A percentile compares a stretch with the other conserved stretches of the same genome.
phyloP scores from a whole-genome alignment of 2,888 invertebrate species.

The Drosophila paramelanica region DNA sequence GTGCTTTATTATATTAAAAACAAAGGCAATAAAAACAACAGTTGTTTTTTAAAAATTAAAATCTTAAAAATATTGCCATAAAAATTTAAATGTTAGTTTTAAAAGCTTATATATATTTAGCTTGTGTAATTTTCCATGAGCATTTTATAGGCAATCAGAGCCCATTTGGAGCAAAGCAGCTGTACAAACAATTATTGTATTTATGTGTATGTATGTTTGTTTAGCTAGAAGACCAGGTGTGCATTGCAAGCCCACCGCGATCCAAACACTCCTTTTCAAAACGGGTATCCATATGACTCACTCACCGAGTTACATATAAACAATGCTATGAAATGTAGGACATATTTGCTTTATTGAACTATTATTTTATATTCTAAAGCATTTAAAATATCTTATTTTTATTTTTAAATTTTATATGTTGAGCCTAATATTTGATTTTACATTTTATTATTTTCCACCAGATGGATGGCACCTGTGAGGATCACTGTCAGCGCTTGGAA shows the following conservation, averaged over 20 bases:
- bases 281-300: constrained; percentile 17
- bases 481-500: constrained; percentile 63
- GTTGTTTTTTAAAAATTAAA: too few relatives aligned
- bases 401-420: too few relatives aligned
- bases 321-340: not conserved
- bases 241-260: not conserved
- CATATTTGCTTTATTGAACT: not conserved
- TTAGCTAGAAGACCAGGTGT: constrained; percentile 26
- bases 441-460: not conserved
- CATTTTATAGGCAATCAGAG: not conserved
- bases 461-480: constrained; percentile 69
- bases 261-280: constrained; percentile 14
- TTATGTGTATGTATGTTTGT: not conserved
- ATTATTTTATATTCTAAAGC: not conserved
- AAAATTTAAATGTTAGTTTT: too few relatives aligned
- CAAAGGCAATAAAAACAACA: too few relatives aligned
- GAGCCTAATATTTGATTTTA: not conserved
- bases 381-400: not conserved
- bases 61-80: too few relatives aligned
- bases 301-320: not conserved
- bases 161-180: constrained; percentile 8
- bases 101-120: not conserved
- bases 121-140: not conserved
- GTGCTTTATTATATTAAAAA: too few relatives aligned
- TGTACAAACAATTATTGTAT: constrained; percentile 13